These are phyloP conservation scores for Antechinus stuartii DNA, from an alignment of 2,113 vertebrate species.

Conservation along the genomic window DNA sequence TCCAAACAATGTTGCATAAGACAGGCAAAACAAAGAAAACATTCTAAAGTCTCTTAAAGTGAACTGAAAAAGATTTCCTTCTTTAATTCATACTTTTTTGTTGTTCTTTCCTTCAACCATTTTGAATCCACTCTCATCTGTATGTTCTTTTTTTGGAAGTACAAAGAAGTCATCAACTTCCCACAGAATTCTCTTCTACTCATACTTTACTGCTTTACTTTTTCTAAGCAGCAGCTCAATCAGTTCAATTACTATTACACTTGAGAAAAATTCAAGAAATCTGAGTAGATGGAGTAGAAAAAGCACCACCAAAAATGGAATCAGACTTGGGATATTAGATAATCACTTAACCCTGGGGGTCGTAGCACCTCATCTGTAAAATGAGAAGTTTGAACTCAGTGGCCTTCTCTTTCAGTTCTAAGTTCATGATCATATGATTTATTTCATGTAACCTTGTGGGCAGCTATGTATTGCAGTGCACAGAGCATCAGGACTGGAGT, in stretches of 20 bases:
- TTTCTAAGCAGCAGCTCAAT: background rate
- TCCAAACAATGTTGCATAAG: background rate
- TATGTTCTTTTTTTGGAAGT: background rate
- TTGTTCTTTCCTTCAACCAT: background rate
- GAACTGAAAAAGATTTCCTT: background rate
- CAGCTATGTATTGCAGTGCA: background rate
- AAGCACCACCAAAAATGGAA: background rate
- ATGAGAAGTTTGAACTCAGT: background rate
- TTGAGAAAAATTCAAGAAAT: slow-evolving; percentile 9
- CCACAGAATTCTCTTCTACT: background rate
- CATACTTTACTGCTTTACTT: background rate
- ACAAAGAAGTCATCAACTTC: slow-evolving; percentile 8
- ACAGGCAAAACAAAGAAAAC: slow-evolving; percentile 6
- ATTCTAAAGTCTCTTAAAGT: background rate
- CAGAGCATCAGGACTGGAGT: background rate
- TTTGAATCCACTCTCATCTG: slow-evolving; percentile 15
- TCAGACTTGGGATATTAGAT: background rate
- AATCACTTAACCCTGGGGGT: background rate
- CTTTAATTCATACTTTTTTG: slow-evolving; percentile 17
- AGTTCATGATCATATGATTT: background rate
- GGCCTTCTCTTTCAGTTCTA: background rate
- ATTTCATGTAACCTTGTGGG: background rate
- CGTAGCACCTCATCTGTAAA: background rate
- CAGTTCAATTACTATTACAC: slow-evolving; percentile 2
- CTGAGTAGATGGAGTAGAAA: background rate